These are phyloP conservation scores for Pseudopipra pipra DNA, from an alignment of 2,113 vertebrate species.

Conservation along the genomic window DNA sequence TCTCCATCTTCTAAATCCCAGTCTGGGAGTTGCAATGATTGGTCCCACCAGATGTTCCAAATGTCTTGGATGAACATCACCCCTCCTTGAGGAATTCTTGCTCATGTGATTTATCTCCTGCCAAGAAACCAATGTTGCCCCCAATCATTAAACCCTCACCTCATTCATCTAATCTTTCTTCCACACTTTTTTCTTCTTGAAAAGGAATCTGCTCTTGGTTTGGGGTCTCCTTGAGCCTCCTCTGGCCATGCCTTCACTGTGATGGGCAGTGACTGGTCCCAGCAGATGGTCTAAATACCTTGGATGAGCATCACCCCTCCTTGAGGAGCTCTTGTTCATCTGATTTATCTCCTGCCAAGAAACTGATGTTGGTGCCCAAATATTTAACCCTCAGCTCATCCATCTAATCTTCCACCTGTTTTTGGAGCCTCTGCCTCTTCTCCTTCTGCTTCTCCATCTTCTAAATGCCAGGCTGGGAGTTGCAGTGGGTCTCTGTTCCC, in stretches of 20 bases:
- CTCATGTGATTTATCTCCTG: no score
- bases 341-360: neutral
- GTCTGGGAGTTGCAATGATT: no score
- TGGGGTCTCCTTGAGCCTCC: neutral
- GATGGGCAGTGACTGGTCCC: neutral
- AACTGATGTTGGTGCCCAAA: neutral
- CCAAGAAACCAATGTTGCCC: no score
- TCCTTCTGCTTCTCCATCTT: neutral
- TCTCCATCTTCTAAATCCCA: no score
- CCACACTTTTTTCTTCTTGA: no score
- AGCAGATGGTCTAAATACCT: neutral
- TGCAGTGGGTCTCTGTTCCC: neutral
- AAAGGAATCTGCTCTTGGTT: neutral
- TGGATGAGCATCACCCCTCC: neutral
- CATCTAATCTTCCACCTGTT: neutral
- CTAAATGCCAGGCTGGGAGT: neutral
- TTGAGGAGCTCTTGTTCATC: neutral
- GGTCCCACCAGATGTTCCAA: no score
- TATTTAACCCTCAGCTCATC: neutral
- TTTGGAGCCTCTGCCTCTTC: neutral
- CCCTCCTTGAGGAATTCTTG: no score
- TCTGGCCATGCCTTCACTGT: neutral
- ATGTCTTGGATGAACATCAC: no score
- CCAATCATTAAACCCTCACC: no score
- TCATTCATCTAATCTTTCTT: neutral